A percentile compares a stretch with the other conserved stretches of the same genome.
Evolutionary conservation across 2,797 vertebrate species (phyloP).

Genomic region (Hephaestus fuliginosus): DNA sequence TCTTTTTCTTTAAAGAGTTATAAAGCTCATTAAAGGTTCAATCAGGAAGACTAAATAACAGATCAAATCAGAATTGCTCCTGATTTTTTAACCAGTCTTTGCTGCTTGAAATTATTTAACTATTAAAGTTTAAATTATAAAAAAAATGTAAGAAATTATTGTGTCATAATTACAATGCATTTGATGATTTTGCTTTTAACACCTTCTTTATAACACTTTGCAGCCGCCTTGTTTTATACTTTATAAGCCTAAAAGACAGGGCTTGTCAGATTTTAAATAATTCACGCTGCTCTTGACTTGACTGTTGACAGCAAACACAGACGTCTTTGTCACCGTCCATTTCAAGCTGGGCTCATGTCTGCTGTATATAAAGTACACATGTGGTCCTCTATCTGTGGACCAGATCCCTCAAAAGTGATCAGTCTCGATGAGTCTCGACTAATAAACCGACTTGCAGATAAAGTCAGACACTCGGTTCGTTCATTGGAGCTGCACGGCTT

Average conservation of each 20-base stretch:
- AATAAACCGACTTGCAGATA: slow-evolving; percentile 2
- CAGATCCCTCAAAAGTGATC: not conserved
- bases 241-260: not conserved
- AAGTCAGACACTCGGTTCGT: not conserved
- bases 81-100: not conserved
- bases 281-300: slow-evolving; percentile 9
- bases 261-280: slow-evolving; percentile 14
- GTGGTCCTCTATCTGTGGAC: not conserved
- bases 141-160: no score
- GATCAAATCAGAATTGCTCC: not conserved
- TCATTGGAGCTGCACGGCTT: not conserved
- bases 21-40: not conserved
- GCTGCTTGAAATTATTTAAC: not conserved
- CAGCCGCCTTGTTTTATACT: not conserved
- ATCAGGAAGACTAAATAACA: not conserved
- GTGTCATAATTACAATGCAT: not conserved
- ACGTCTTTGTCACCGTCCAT: slow-evolving; percentile 16
- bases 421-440: not conserved
- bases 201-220: no score
- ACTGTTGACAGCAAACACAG: slow-evolving; percentile 21
- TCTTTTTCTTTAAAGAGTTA: not conserved
- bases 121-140: no score
- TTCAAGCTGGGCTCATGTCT: not conserved
- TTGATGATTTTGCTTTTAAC: not conserved
- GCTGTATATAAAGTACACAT: not conserved